A percentile compares a stretch with the other conserved stretches of the same genome.
Conservation (phyloP, 1,140 invertebrate genomes). For the Melipona quadrifasciata region DNA sequence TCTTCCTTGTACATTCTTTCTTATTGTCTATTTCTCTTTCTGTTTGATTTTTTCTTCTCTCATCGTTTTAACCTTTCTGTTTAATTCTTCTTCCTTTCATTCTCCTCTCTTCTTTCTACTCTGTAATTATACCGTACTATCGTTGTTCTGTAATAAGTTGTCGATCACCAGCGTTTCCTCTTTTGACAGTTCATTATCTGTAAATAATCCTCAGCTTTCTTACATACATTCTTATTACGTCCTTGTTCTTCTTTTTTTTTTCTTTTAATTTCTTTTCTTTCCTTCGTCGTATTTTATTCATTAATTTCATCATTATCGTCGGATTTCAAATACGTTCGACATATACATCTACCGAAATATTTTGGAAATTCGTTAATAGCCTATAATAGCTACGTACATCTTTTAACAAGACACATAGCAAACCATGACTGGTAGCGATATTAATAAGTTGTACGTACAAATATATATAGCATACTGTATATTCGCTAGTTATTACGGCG, state of each 20-base stretch:
- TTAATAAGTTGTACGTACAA: slow-evolving; percentile 3
- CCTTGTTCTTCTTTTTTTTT: not conserved
- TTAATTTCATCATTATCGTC: not conserved
- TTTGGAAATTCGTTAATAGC: slow-evolving; percentile 4
- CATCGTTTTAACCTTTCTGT: not conserved
- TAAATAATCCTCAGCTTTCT: slow-evolving; percentile 18
- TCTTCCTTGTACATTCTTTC: slow-evolving; percentile 11
- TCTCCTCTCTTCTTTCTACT: not conserved
- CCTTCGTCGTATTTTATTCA: slow-evolving; percentile 6
- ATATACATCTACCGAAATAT: not conserved
- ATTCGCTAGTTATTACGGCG: slow-evolving; percentile 35
- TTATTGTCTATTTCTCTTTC: slow-evolving; percentile 12
- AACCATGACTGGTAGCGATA: slow-evolving; percentile 18
- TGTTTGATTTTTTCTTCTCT: slow-evolving; percentile 2
- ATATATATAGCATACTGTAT: not conserved
- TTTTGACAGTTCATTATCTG: slow-evolving; percentile 1
- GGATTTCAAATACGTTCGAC: not conserved
- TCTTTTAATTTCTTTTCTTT: slow-evolving; percentile 5
- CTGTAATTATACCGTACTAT: slow-evolving; percentile 21
- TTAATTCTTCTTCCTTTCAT: not conserved
- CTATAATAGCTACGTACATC: slow-evolving; percentile 6
- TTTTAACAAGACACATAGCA: slow-evolving; percentile 39
- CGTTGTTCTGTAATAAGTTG: slow-evolving; percentile 22
- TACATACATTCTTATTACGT: not conserved
- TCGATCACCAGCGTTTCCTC: slow-evolving; percentile 8